These are phyloP conservation scores for Orius insidiosus DNA, from an alignment of 1,140 invertebrate genomes.

Conservation along the genomic window DNA sequence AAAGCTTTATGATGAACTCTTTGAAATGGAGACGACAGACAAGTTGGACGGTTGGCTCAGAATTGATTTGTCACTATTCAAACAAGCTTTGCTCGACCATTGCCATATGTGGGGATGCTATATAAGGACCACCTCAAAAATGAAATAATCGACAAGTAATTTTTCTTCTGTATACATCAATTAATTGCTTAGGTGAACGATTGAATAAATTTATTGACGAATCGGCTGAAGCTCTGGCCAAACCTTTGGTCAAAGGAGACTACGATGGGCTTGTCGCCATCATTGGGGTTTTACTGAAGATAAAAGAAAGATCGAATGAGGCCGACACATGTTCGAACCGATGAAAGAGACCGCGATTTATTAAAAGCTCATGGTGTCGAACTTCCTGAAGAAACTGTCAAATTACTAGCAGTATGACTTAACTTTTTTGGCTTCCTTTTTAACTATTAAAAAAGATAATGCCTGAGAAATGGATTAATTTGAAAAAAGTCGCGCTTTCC, in stretches of 20 bases:
- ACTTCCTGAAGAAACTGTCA: conserved; percentile 39
- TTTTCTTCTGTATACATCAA: neutral
- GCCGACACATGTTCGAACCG: conserved; percentile 50
- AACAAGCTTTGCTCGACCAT: conserved; percentile 52
- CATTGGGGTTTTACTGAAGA: conserved; percentile 31
- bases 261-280: conserved; percentile 31
- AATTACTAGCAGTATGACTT: conserved; percentile 22
- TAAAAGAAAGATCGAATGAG: conserved; percentile 28
- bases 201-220: conserved; percentile 39
- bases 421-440: neutral
- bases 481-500: conserved; percentile 67
- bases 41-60: conserved; percentile 53
- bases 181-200: neutral
- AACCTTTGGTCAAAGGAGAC: conserved; percentile 30
- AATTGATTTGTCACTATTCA: conserved; percentile 51
- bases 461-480: conserved; percentile 71
- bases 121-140: conserved; percentile 61
- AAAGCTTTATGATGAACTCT: conserved; percentile 36
- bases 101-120: conserved; percentile 58
- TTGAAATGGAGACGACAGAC: conserved; percentile 26
- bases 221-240: conserved; percentile 35
- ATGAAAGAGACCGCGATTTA: conserved; percentile 59
- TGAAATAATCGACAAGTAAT: conserved; percentile 43
- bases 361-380: conserved; percentile 55
- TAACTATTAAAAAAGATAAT: conserved; percentile 36